Evolutionary conservation across 2,888 invertebrate species (phyloP).

Genomic region (Sarcophaga variegata): DNA sequence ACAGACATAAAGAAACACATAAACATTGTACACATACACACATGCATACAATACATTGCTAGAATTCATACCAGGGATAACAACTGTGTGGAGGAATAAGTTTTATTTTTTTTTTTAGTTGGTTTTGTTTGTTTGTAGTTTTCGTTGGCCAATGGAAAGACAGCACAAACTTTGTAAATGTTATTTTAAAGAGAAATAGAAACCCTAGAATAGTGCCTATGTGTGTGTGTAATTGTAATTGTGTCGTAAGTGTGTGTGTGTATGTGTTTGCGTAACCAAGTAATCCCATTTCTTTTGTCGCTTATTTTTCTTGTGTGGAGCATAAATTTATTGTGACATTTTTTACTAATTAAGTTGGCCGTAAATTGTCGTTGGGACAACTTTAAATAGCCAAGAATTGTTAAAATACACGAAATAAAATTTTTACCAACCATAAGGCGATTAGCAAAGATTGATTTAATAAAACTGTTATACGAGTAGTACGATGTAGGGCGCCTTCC

Average conservation of each 20-base stretch:
- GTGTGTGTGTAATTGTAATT: background rate
- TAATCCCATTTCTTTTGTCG: background rate
- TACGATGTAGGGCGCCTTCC: too few species aligned
- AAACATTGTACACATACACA: constrained; percentile 23
- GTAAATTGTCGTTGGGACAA: background rate
- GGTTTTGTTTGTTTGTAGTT: background rate
- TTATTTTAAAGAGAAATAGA: background rate
- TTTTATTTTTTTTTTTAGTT: background rate
- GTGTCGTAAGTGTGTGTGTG: background rate
- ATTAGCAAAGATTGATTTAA: background rate
- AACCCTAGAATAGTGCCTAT: background rate
- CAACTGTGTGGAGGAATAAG: too few species aligned
- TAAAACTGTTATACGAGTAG: too few species aligned
- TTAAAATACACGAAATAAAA: background rate
- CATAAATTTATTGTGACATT: constrained; percentile 40
- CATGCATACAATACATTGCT: constrained; percentile 18
- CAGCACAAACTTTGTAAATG: background rate
- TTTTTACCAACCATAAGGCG: background rate
- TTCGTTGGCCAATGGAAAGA: background rate
- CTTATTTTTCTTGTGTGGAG: background rate
- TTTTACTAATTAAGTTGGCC: constrained; percentile 1
- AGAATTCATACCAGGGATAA: too few species aligned
- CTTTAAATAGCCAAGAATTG: background rate
- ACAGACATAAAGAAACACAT: constrained; percentile 15
- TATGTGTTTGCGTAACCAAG: background rate